Base-by-base conservation (phyloP, 2,888 invertebrate species). In the Piscicola geometra region DNA sequence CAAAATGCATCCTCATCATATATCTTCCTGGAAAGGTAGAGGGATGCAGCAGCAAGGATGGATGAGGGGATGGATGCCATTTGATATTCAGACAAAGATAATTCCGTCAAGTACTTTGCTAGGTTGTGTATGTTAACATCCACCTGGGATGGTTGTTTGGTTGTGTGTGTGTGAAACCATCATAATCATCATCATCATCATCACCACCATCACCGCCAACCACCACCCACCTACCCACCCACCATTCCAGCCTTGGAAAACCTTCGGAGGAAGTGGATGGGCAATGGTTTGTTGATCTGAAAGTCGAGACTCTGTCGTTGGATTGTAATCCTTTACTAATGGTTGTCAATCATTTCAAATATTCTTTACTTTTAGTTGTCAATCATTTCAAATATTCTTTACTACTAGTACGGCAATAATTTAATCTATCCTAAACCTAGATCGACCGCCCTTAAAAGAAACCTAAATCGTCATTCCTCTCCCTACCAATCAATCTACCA, bases 61-160 rank as follows among this genome's bases (percentile, higher is more conserved):
- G 97, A 97, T 0, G 96, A 94, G 77, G 89, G 88, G 82, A 91
- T 89, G 78, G 87, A 86, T 30, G 90, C 90, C 88, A 94, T 88
- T 21, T 90, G 88, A 83, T 94, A 93, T 77, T 94, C 92, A 9
- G 93, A 86, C 67, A 94, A 87, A 75, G 91, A 88, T 78, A 94
- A 87, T 85, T 98, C 97, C 82, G 94, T 89, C 76, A 97, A 89
- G 85, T 94, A 98, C 86, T 98, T 96, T 21, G 93, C 92, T 85
- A 93, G 87, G 75, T 90, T 90, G 83, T 94, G 93, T 81, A 90
- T 90, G 50, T 87, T 83, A 32, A 89, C 88, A 71, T 88, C 87
- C 71, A 91, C 92, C 90, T 91, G 85, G 18, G 35, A 9, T 41
- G 41, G 5, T 41, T 41, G 41, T 41, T 41, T 41, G 41, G 5